These are phyloP conservation scores for Acanthopagrus latus DNA, from an alignment of 2,797 vertebrate genomes.

Conservation along the genomic window DNA sequence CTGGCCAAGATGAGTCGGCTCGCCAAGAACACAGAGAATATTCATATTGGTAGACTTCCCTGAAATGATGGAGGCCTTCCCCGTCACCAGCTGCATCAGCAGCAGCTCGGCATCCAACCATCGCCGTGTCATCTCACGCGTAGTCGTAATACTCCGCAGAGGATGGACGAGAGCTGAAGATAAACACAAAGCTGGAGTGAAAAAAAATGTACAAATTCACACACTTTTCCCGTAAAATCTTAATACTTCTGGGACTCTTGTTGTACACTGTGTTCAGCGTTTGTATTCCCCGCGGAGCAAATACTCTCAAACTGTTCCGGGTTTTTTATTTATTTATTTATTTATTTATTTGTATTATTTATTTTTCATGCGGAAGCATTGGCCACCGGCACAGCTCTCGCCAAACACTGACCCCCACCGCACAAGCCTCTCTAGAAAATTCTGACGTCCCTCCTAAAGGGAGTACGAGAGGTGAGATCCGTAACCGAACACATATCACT, in stretches of 20 bases:
- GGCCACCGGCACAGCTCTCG: slow-evolving; percentile 32
- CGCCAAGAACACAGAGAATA: slow-evolving; percentile 41
- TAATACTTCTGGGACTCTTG: slow-evolving; percentile 44
- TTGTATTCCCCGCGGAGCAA: slow-evolving; percentile 42
- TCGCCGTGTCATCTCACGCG: slow-evolving; percentile 19
- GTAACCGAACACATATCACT: slow-evolving; percentile 63
- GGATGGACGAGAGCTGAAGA: slow-evolving; percentile 14
- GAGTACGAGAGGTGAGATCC: slow-evolving; percentile 48
- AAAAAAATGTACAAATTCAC: slow-evolving; percentile 23
- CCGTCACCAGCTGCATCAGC: background rate
- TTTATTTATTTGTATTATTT: background rate
- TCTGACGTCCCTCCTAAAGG: slow-evolving; percentile 39
- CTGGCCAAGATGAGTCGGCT: slow-evolving; percentile 28
- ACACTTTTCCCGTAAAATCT: slow-evolving; percentile 51
- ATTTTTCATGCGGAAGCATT: background rate
- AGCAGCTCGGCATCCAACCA: slow-evolving; percentile 2
- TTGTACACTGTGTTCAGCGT: slow-evolving; percentile 60
- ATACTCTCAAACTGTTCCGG: slow-evolving; percentile 24
- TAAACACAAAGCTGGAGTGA: slow-evolving; percentile 13
- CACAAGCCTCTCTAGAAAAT: slow-evolving; percentile 45
- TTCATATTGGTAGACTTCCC: slow-evolving; percentile 10
- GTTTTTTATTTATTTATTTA: slow-evolving; percentile 48
- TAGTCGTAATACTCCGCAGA: slow-evolving; percentile 36
- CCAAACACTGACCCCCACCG: slow-evolving; percentile 44
- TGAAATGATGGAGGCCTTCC: background rate